Conservation (phyloP, 2,113 vertebrate genomes). For the Sinocyclocheilus maitianheensis region DNA sequence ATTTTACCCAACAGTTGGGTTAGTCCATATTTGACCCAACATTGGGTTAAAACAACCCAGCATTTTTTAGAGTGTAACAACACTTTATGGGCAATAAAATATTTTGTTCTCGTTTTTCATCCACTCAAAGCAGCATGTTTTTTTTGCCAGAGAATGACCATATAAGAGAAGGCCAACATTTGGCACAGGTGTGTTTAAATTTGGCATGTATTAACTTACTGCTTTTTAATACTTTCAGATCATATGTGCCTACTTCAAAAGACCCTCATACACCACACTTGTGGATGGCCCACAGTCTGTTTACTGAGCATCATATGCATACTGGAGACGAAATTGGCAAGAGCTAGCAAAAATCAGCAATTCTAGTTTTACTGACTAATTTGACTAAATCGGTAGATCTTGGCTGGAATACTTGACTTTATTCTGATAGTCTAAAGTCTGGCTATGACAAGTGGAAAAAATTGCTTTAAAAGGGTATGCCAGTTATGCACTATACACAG, state of each 20-base stretch:
- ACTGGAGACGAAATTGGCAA: neutral
- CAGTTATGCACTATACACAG: neutral
- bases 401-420: neutral
- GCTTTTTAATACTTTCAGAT: neutral
- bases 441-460: neutral
- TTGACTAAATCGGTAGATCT: neutral
- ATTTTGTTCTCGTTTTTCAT: neutral
- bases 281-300: neutral
- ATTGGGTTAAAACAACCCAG: too few relatives aligned
- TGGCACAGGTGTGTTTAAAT: neutral
- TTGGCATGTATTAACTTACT: neutral
- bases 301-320: neutral
- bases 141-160: neutral
- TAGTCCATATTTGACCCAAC: too few relatives aligned
- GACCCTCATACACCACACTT: neutral
- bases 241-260: neutral
- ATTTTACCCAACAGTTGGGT: too few relatives aligned
- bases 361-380: neutral
- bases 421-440: neutral
- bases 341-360: neutral
- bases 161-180: neutral
- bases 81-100: neutral
- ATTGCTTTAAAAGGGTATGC: neutral
- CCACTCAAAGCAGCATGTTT: neutral
- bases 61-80: too few relatives aligned